phyloP scores from a whole-genome alignment of 2,888 invertebrate species.

The Dendrolimus pini region DNA sequence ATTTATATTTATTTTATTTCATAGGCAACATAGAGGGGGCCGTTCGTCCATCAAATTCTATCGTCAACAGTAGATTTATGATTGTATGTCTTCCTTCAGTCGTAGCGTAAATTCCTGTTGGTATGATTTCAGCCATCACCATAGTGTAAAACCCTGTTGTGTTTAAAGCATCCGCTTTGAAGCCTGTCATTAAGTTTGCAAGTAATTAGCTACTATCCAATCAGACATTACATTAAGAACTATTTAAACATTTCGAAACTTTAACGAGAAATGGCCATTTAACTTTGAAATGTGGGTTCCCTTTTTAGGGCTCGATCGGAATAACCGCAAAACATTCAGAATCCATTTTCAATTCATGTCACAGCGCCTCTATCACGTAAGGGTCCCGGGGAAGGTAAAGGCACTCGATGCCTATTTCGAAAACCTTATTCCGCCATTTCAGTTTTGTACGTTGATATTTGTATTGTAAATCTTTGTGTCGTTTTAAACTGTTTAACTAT shows the following conservation, averaged over 20 bases:
- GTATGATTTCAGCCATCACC: too few species aligned
- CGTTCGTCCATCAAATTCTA: too few species aligned
- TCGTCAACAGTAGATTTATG: too few species aligned
- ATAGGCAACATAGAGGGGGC: too few species aligned
- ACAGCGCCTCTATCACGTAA: constrained; percentile 56
- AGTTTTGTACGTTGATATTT: not conserved
- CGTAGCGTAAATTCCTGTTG: too few species aligned
- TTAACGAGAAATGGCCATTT: constrained; percentile 39
- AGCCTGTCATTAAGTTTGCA: too few species aligned
- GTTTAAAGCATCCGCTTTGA: too few species aligned
- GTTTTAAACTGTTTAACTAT: too few species aligned
- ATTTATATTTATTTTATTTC: too few species aligned
- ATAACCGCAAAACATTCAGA: constrained; percentile 67
- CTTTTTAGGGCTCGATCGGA: constrained; percentile 64
- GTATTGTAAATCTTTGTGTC: not conserved
- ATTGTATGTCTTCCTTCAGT: too few species aligned
- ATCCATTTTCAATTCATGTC: constrained; percentile 65
- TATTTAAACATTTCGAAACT: not conserved
- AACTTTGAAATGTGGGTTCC: constrained; percentile 54
- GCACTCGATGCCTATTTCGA: constrained; percentile 40
- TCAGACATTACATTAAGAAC: not conserved
- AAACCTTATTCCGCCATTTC: constrained; percentile 15
- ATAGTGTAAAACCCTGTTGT: too few species aligned
- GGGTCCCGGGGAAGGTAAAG: constrained; percentile 38
- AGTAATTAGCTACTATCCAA: too few species aligned